These are phyloP conservation scores for Argyra leucocephala DNA, from an alignment of 2,888 invertebrate genomes.

Conservation along the genomic window DNA sequence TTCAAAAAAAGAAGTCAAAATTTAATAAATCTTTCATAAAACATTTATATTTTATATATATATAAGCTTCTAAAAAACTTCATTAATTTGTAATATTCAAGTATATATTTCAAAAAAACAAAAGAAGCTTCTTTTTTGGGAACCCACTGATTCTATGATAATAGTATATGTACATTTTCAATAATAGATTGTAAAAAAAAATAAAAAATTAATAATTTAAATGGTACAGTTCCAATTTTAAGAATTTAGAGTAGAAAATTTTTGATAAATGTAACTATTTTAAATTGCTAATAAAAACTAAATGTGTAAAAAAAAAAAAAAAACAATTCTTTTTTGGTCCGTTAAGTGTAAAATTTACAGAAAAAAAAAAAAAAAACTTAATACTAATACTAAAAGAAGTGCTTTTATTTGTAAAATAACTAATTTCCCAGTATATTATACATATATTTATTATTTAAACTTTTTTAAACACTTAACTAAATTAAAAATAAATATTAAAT, in stretches of 20 bases:
- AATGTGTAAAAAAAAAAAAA: background rate
- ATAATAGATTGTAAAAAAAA: background rate
- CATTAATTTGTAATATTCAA: too few relatives aligned
- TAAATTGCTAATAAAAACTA: background rate
- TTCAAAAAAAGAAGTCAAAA: background rate
- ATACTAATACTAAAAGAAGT: too few relatives aligned
- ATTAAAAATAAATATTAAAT: too few relatives aligned
- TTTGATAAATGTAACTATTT: background rate
- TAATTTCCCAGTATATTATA: too few relatives aligned
- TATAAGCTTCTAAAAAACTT: too few relatives aligned
- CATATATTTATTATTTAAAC: too few relatives aligned
- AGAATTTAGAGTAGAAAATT: background rate
- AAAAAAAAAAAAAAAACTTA: too few relatives aligned
- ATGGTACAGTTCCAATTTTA: conserved; percentile 3
- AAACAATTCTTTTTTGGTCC: background rate
- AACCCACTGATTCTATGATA: background rate
- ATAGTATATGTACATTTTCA: background rate
- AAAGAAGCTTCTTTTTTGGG: background rate
- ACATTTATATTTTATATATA: too few relatives aligned
- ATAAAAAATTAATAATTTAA: background rate
- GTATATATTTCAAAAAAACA: background rate
- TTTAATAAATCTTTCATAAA: too few relatives aligned
- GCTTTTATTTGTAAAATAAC: too few relatives aligned
- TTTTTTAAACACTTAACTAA: too few relatives aligned
- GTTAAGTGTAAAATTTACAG: too few relatives aligned